Evolutionary conservation across 2,113 vertebrate genomes (phyloP).

Genomic region (Gymnarchus niloticus): DNA sequence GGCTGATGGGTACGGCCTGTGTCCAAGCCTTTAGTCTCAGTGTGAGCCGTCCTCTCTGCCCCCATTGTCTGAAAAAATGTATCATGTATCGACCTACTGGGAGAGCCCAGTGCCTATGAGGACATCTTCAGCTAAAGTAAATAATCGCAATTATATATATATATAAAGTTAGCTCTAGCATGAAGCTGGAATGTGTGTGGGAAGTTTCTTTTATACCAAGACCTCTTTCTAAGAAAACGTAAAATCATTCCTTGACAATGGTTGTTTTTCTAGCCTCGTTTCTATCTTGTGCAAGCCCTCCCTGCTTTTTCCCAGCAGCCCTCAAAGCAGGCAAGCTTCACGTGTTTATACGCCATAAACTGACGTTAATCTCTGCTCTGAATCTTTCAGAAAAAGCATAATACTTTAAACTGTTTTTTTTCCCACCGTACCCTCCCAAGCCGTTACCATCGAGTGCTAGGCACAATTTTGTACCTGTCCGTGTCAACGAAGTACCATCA

Average conservation of each 20-base stretch:
- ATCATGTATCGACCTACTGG: neutral
- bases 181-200: constrained; percentile 49
- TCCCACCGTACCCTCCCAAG: constrained; percentile 43
- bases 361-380: constrained; percentile 38
- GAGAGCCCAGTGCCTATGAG: constrained; percentile 29
- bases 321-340: constrained; percentile 49
- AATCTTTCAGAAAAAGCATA: constrained; percentile 56
- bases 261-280: constrained; percentile 51
- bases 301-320: constrained; percentile 50
- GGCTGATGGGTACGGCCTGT: neutral
- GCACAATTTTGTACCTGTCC: constrained; percentile 21
- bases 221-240: constrained; percentile 64
- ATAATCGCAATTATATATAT: constrained; percentile 11
- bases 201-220: constrained; percentile 56
- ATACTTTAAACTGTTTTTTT: constrained; percentile 59
- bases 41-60: neutral
- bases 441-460: constrained; percentile 48
- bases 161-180: constrained; percentile 27
- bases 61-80: neutral
- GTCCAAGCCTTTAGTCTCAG: constrained; percentile 4
- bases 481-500: neutral
- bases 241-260: constrained; percentile 60
- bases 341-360: constrained; percentile 60
- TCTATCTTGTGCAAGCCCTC: constrained; percentile 49
- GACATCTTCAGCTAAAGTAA: constrained; percentile 23